These are phyloP conservation scores for Tragelaphus buxtoni DNA, from an alignment of 2,113 vertebrate species.

Conservation along the genomic window DNA sequence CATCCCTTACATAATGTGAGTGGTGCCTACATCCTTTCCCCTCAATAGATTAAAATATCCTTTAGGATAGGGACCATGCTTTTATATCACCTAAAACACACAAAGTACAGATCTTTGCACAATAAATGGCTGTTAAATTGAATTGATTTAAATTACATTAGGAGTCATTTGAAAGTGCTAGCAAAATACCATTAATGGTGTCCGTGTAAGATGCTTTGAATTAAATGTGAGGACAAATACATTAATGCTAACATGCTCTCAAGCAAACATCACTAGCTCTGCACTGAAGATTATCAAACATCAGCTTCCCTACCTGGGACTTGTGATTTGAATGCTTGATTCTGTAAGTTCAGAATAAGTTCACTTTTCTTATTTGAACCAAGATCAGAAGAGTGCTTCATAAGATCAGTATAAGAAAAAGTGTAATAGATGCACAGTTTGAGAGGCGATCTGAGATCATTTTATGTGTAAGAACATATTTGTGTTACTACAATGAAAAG, in stretches of 20 bases:
- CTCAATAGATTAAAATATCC: constrained; percentile 2
- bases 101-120: constrained; percentile 52
- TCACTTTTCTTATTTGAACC: background rate
- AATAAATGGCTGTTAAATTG: constrained; percentile 61
- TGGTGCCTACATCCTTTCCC: background rate
- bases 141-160: constrained; percentile 71
- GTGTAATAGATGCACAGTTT: background rate
- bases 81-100: constrained; percentile 53
- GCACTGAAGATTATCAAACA: constrained; percentile 53
- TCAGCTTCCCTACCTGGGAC: background rate
- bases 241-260: constrained; percentile 63
- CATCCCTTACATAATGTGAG: background rate
- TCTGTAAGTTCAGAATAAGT: constrained; percentile 27
- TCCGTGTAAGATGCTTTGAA: constrained; percentile 53
- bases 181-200: constrained; percentile 65
- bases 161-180: constrained; percentile 66
- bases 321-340: constrained; percentile 62
- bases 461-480: background rate
- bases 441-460: background rate
- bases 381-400: background rate
- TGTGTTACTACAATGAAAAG: background rate
- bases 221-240: constrained; percentile 71
- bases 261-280: constrained; percentile 56
- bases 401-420: constrained; percentile 1
- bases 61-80: background rate